A percentile compares a stretch with the other conserved stretches of the same genome.
phyloP scores from a whole-genome alignment of 2,113 vertebrate genomes.

The Cynocephalus volans region DNA sequence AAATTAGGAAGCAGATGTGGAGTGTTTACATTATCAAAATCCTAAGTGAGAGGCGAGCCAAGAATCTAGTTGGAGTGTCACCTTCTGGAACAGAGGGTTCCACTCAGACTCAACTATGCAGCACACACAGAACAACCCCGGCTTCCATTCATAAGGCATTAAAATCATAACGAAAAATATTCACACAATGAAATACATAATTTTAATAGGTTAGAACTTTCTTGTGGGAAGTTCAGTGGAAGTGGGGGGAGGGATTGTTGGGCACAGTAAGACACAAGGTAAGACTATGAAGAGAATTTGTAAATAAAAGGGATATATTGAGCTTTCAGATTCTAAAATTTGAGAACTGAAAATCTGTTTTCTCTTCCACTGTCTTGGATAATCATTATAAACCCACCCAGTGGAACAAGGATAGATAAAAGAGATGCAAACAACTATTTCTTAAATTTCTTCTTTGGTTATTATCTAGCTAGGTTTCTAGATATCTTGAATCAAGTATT shows the following conservation, averaged over 20 bases:
- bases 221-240: background rate
- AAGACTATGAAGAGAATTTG: background rate
- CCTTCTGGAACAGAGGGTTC: background rate
- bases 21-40: background rate
- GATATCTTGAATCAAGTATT: constrained; percentile 18
- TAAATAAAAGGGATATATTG: background rate
- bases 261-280: background rate
- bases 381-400: background rate
- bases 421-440: background rate
- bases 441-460: background rate
- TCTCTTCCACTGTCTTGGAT: background rate
- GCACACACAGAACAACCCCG: background rate
- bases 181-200: background rate
- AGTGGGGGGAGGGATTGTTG: background rate
- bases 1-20: background rate
- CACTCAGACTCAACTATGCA: background rate
- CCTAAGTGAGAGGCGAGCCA: background rate
- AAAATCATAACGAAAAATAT: background rate
- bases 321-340: background rate
- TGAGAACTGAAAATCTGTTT: background rate
- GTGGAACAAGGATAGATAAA: background rate
- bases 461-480: background rate
- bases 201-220: constrained; percentile 43
- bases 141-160: background rate
- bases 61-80: background rate